A percentile compares a stretch with the other conserved stretches of the same genome.
These are phyloP conservation scores for Prunella strophiata DNA, from an alignment of 2,797 vertebrate genomes.

Conservation along the genomic window DNA sequence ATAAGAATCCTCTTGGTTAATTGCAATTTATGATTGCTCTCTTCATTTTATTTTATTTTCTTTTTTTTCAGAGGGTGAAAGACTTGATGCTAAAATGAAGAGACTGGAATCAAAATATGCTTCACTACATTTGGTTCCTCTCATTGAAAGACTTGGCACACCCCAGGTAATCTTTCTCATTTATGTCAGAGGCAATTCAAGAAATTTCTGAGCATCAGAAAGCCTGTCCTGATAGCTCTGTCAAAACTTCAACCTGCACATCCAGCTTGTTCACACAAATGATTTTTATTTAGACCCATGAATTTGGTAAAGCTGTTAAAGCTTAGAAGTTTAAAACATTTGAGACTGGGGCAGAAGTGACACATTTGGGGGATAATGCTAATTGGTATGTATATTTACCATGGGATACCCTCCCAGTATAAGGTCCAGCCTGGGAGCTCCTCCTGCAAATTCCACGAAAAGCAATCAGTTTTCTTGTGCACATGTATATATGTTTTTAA, in stretches of 20 bases:
- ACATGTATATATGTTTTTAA: background rate
- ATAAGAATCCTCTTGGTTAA: background rate
- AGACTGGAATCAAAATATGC: conserved; percentile 97
- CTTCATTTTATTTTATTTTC: background rate
- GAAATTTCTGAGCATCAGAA: background rate
- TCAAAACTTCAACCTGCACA: background rate
- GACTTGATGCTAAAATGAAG: conserved; percentile 98
- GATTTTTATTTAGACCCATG: background rate
- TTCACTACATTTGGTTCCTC: conserved; percentile 92
- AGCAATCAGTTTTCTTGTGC: background rate
- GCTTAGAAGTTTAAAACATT: background rate
- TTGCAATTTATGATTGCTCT: background rate
- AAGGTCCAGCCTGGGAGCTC: background rate
- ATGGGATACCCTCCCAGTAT: background rate
- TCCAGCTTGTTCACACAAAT: background rate
- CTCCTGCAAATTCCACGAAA: background rate
- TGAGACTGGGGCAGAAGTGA: background rate
- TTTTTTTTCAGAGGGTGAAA: conserved; percentile 88
- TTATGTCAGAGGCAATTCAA: background rate
- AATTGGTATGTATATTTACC: background rate
- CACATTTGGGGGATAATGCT: background rate
- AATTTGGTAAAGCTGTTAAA: background rate
- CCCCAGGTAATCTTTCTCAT: conserved; percentile 85
- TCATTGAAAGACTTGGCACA: conserved; percentile 95
- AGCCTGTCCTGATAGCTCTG: background rate